Conservation (phyloP, 2,888 invertebrate species). For the Branchipolynoe longqiensis region DNA sequence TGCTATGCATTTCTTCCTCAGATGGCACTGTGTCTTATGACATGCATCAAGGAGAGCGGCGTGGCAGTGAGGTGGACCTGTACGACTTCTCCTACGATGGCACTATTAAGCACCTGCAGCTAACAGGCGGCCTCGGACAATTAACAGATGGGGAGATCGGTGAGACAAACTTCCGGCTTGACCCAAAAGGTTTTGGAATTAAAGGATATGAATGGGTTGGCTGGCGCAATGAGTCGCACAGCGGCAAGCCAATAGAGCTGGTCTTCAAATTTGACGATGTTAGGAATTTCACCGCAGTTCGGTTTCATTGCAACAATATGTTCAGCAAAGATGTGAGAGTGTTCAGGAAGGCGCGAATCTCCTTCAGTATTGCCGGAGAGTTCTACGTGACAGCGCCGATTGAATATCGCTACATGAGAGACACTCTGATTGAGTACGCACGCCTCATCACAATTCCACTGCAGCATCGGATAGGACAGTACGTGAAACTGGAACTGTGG, state of each 20-base stretch:
- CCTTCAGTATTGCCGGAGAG: constrained; percentile 89
- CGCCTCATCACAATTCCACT: constrained; percentile 92
- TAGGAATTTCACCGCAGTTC: constrained; percentile 92
- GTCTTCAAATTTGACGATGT: constrained; percentile 93
- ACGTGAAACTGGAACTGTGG: constrained; percentile 88
- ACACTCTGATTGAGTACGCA: constrained; percentile 90
- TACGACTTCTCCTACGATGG: constrained; percentile 94
- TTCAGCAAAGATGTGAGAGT: constrained; percentile 92
- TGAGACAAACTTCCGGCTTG: constrained; percentile 88
- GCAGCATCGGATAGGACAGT: constrained; percentile 90
- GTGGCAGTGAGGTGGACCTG: constrained; percentile 90
- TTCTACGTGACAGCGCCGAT: constrained; percentile 90
- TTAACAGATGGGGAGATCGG: constrained; percentile 90
- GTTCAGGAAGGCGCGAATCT: constrained; percentile 89
- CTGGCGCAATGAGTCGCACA: constrained; percentile 87
- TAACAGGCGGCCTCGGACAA: constrained; percentile 91
- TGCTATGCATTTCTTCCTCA: constrained; percentile 77
- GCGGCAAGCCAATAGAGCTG: constrained; percentile 86
- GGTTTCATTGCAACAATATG: constrained; percentile 92
- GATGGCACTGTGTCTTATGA: constrained; percentile 92
- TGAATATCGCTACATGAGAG: constrained; percentile 86
- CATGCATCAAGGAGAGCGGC: constrained; percentile 93
- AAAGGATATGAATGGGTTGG: constrained; percentile 93
- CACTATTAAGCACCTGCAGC: constrained; percentile 83
- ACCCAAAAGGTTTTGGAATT: constrained; percentile 85